These are phyloP conservation scores for Pterostichus madidus DNA, from an alignment of 2,888 invertebrate genomes.

Conservation along the genomic window DNA sequence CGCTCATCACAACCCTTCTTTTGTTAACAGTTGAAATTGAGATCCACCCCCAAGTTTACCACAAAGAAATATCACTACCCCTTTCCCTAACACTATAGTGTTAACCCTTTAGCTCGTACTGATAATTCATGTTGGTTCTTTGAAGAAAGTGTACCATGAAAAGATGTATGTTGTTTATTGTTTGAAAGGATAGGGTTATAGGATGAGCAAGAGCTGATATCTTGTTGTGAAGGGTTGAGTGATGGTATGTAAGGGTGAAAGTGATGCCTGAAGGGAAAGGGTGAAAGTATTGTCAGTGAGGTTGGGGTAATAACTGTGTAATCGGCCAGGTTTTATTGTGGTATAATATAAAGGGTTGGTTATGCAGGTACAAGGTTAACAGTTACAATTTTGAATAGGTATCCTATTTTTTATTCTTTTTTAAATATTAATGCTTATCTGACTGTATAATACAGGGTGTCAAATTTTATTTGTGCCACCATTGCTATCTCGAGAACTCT, in stretches of 20 bases:
- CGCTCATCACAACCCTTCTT: constrained; percentile 42
- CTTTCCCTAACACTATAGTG: neutral
- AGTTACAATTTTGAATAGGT: neutral
- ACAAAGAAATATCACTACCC: constrained; percentile 1
- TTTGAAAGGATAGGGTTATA: neutral
- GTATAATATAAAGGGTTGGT: neutral
- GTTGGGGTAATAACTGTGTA: constrained; percentile 56
- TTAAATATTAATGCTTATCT: too few relatives aligned
- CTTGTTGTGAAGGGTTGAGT: constrained; percentile 29
- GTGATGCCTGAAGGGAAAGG: constrained; percentile 41
- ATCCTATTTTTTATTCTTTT: neutral
- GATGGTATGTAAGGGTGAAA: constrained; percentile 53
- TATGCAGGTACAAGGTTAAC: neutral
- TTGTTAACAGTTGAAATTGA: neutral
- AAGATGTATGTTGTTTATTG: neutral
- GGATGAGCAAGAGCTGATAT: neutral
- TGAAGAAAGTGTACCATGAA: neutral
- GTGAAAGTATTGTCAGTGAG: constrained; percentile 33
- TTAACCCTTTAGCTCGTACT: neutral
- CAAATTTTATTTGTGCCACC: too few relatives aligned
- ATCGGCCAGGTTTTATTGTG: constrained; percentile 41
- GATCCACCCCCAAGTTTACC: neutral
- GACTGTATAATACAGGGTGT: too few relatives aligned
- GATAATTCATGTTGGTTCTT: constrained; percentile 18
- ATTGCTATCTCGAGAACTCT: too few relatives aligned